Evolutionary conservation across 2,797 vertebrate genomes (phyloP).

Genomic region (Echiichthys vipera): DNA sequence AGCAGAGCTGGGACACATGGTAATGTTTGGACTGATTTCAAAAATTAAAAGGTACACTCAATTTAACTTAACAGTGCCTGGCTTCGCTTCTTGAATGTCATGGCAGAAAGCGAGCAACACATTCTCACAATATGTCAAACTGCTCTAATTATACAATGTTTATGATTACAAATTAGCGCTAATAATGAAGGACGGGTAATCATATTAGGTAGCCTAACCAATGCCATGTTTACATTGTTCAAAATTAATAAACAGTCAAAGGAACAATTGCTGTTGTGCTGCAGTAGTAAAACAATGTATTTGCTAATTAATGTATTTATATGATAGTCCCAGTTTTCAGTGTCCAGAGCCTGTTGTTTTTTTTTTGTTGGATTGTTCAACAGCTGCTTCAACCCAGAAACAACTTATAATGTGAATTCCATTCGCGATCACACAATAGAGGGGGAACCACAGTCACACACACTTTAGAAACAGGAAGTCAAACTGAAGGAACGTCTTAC

Average conservation of each 20-base stretch:
- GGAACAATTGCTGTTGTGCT: slow-evolving; percentile 28
- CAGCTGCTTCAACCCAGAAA: slow-evolving; percentile 48
- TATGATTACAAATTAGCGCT: slow-evolving; percentile 64
- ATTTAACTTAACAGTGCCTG: slow-evolving; percentile 32
- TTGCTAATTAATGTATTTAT: slow-evolving; percentile 13
- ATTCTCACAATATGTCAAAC: slow-evolving; percentile 53
- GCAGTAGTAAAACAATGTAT: slow-evolving; percentile 12
- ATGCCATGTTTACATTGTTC: slow-evolving; percentile 59
- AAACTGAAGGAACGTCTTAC: slow-evolving; percentile 81
- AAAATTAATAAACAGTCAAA: slow-evolving; percentile 56
- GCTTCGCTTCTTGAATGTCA: slow-evolving; percentile 46
- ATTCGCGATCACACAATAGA: slow-evolving; percentile 67
- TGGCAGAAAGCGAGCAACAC: slow-evolving; percentile 28
- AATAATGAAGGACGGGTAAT: slow-evolving; percentile 59
- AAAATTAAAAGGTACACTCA: slow-evolving; percentile 27
- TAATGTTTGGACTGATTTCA: slow-evolving; percentile 41
- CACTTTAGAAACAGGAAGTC: slow-evolving; percentile 62
- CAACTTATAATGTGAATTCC: slow-evolving; percentile 69
- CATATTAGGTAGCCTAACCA: slow-evolving; percentile 43
- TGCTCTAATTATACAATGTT: slow-evolving; percentile 55
- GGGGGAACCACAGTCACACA: slow-evolving; percentile 60
- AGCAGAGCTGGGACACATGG: slow-evolving; percentile 39
- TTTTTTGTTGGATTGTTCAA: slow-evolving; percentile 27
- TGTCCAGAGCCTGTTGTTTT: slow-evolving; percentile 2
- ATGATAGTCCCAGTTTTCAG: slow-evolving; percentile 21